Base-by-base conservation (phyloP, 2,113 vertebrate genomes). In the Saccopteryx bilineata region DNA sequence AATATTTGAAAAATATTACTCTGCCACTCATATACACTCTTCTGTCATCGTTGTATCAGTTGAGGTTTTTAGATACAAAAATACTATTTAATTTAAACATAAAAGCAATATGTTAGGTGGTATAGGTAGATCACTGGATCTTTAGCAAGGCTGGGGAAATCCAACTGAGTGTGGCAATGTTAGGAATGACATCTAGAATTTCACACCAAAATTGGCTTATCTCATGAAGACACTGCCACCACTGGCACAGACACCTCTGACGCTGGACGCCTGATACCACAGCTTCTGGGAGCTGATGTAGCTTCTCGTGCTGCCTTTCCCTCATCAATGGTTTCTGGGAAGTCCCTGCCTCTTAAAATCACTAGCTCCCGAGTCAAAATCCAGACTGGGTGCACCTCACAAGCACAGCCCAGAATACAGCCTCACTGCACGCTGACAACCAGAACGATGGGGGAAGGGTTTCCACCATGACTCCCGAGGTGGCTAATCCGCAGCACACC, bases 251-350 rank as follows among this genome's bases (percentile, higher is more conserved):
- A 75, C 11, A 7, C 48, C 4, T 23, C 61, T 33, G 46, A 13
- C 1, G 3, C 54, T 21, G 23, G 28, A 31, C 46, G 26, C 28
- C 24, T 63, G 71, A 9, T 4, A 2, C 66, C 17, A 31, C 0
- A 5, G 68, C 7, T 12, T 33, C 61, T 24, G 18, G 66, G 48
- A 24, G 1, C 0, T 28, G 33, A 21, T 0, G 0, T 9, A 19
- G 19, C 13, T 66, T 65, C 50, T 87, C 86, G 4, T 17, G 0
- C 14, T 72, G 3, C 17, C 14, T n/a, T 24, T 63, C 71, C 21
- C 15, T 71, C 18, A 13, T 24, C 26, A 26, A 72, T 21, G 28
- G 24, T 19, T 58, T 78, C 60, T 5, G 52, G 8, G 46, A 1
- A 23, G 11, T 19, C 9, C 3, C 46, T 74, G 13, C 31, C 54